Evolutionary conservation across 2,113 vertebrate species (phyloP).

Genomic region (human): DNA sequence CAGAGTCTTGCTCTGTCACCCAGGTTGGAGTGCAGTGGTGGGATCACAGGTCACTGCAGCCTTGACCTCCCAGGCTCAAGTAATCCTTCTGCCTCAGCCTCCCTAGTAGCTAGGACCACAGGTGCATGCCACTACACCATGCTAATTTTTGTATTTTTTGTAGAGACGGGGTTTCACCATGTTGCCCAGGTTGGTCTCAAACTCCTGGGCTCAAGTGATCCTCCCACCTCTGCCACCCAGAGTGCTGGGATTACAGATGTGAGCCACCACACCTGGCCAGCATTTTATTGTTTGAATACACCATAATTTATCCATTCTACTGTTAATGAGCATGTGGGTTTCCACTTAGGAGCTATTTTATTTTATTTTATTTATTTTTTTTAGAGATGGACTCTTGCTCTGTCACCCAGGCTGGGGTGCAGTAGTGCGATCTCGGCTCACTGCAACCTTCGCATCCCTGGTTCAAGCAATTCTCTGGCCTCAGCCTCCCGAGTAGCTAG

Average conservation of each 20-base stretch:
- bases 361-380: neutral
- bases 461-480: too few relatives aligned
- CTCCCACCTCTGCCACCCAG: neutral
- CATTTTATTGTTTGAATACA: slow-evolving; percentile 20
- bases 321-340: neutral
- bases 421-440: too few relatives aligned
- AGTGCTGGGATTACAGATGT: neutral
- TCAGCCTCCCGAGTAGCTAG: too few relatives aligned
- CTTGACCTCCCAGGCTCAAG: too few relatives aligned
- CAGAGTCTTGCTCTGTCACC: neutral
- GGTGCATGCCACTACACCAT: too few relatives aligned
- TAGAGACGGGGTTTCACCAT: neutral
- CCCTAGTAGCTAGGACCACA: too few relatives aligned
- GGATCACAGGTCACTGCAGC: too few relatives aligned
- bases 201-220: neutral
- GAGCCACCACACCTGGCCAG: neutral
- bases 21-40: too few relatives aligned
- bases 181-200: neutral
- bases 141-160: neutral
- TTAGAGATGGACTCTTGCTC: too few relatives aligned
- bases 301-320: neutral
- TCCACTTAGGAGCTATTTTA: neutral
- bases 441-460: too few relatives aligned
- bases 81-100: too few relatives aligned
- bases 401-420: too few relatives aligned